phyloP scores from a whole-genome alignment of 2,888 invertebrate genomes.

The Caenorhabditis macrosperma region DNA sequence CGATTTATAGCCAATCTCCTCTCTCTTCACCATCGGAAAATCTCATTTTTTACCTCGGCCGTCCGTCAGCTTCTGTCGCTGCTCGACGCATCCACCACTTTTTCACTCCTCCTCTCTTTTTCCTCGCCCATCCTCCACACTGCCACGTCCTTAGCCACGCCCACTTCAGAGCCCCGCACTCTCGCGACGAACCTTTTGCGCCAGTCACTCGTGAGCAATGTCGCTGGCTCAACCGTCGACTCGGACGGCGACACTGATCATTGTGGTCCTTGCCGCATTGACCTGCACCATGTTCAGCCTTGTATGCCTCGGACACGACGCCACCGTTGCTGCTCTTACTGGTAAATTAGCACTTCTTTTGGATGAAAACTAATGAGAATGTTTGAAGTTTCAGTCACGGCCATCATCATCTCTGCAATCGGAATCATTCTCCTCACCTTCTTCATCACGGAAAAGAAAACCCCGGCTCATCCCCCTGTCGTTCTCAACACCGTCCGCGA shows the following conservation, averaged over 20 bases:
- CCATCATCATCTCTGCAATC: constrained; percentile 20
- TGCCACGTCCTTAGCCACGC: constrained; percentile 32
- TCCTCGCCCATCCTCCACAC: constrained; percentile 2
- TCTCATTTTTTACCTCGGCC: background rate
- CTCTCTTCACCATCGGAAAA: background rate
- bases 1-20: constrained; percentile 39
- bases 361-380: background rate
- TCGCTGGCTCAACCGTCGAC: constrained; percentile 15
- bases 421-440: constrained; percentile 32
- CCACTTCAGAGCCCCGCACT: constrained; percentile 22
- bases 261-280: constrained; percentile 7
- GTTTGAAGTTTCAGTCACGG: constrained; percentile 37
- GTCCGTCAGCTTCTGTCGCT: background rate
- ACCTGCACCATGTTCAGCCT: constrained; percentile 31
- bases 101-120: constrained; percentile 8
- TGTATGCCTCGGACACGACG: constrained; percentile 22
- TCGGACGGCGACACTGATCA: constrained; percentile 9
- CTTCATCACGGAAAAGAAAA: constrained; percentile 18
- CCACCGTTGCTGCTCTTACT: constrained; percentile 16
- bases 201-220: constrained; percentile 5
- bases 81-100: too few relatives aligned
- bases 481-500: constrained; percentile 16
- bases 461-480: background rate
- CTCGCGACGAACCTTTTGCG: background rate
- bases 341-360: background rate